A percentile compares a stretch with the other conserved stretches of the same genome.
phyloP scores from a whole-genome alignment of 2,888 invertebrate species.

The Helleia helle region DNA sequence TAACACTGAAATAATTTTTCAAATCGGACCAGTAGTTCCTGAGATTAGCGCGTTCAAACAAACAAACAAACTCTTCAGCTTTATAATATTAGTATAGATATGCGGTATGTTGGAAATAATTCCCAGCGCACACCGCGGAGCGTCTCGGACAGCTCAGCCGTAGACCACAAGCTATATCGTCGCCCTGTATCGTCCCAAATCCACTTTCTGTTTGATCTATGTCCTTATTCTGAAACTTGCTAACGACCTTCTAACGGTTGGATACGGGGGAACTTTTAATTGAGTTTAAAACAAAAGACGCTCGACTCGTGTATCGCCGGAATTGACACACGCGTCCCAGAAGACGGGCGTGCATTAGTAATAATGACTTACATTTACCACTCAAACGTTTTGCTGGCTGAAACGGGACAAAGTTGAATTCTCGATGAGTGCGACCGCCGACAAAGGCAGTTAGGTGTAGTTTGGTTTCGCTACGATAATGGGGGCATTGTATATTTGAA shows the following conservation, averaged over 20 bases:
- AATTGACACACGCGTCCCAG: slow-evolving; percentile 19
- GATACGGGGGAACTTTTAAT: slow-evolving; percentile 29
- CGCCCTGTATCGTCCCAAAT: slow-evolving; percentile 18
- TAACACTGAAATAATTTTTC: no score
- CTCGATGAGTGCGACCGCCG: neutral
- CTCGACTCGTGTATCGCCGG: slow-evolving; percentile 19
- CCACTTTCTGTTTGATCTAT: slow-evolving; percentile 22
- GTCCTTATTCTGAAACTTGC: slow-evolving; percentile 25
- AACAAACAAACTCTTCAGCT: no score
- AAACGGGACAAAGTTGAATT: neutral
- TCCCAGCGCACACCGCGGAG: no score
- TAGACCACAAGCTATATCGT: slow-evolving; percentile 21
- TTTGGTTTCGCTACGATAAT: slow-evolving; percentile 4
- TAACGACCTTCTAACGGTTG: slow-evolving; percentile 36
- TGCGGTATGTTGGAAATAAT: no score
- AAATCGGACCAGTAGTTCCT: no score
- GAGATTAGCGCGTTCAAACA: no score
- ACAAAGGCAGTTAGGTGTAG: slow-evolving; percentile 5
- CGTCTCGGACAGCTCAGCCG: no score
- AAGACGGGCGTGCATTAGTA: slow-evolving; percentile 23
- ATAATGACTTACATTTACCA: slow-evolving; percentile 20
- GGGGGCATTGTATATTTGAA: no score
- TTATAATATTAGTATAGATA: no score
- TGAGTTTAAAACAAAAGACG: slow-evolving; percentile 45
- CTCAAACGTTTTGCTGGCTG: neutral